Percentiles rank a stretch among this genome's conserved stretches.
phyloP scores from a whole-genome alignment of 1,140 invertebrate species.

The Cyphomyrmex costatus region DNA sequence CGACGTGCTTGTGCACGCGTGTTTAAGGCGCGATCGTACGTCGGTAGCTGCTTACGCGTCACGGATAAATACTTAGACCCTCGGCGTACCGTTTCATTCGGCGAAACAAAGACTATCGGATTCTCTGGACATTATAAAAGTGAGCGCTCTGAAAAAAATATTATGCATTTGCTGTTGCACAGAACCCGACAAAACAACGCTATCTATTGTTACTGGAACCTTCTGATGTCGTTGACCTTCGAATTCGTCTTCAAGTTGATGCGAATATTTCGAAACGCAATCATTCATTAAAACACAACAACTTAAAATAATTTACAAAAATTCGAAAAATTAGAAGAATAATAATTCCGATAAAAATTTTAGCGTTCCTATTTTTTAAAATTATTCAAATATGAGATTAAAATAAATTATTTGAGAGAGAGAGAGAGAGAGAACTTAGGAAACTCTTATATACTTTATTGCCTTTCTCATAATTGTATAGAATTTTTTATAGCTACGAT shows the following conservation, averaged over 20 bases:
- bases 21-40: conserved; percentile 55
- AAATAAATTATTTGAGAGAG: too few species aligned
- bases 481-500: conserved; percentile 23
- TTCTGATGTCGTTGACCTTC: conserved; percentile 18
- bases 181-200: conserved; percentile 44
- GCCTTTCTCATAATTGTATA: neutral
- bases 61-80: conserved; percentile 51
- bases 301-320: neutral
- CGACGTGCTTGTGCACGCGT: conserved; percentile 44
- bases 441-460: neutral
- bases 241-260: neutral
- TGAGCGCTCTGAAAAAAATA: conserved; percentile 41
- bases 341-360: too few species aligned
- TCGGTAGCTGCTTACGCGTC: conserved; percentile 17
- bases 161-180: conserved; percentile 11
- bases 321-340: neutral
- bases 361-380: neutral
- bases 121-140: conserved; percentile 53
- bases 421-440: too few species aligned
- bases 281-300: neutral
- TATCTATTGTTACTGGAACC: neutral
- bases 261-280: neutral
- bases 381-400: neutral
- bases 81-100: conserved; percentile 56
- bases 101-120: conserved; percentile 56